Conservation (phyloP, 1,140 invertebrate genomes). For the Apis mellifera region Amel_HAv3.1 CM009945.2:4893001-4893500, state of each 20-base stretch:
- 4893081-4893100: conserved; percentile 70
- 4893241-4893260: no score
- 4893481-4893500: background rate
- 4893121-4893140: background rate
- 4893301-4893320: no score
- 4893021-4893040: background rate
- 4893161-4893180: no score
- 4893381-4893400: background rate
- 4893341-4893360: conserved; percentile 2
- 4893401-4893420: background rate
- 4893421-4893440: background rate
- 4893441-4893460: background rate
- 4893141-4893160: no score
- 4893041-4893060: conserved; percentile 76
- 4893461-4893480: background rate
- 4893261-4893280: no score
- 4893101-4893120: conserved; percentile 74
- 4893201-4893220: no score
- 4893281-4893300: no score
- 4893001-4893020: conserved; percentile 44
- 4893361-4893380: background rate
- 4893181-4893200: no score
- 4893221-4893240: no score
- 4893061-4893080: conserved; percentile 67
- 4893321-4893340: background rate